Evolutionary conservation across 2,113 vertebrate genomes (phyloP), one percentile per base, ranked within the genome.

Genomic region (Chlorodrepanis virens): DNA sequence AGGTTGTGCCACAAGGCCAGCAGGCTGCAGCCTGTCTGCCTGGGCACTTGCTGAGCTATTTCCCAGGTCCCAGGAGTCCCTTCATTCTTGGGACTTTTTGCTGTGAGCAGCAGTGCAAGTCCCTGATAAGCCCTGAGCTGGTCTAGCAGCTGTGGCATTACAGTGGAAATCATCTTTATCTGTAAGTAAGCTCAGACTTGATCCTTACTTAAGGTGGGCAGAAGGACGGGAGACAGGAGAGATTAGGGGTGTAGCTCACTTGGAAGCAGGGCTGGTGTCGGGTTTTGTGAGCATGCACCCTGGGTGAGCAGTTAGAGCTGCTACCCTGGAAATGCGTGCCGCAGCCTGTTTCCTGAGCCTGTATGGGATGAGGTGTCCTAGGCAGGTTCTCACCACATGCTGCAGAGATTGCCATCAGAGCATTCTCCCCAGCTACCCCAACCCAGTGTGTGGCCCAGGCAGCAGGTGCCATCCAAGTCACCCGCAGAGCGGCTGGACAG

Each of bases 81-180:
- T 56, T 80, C 47, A 7, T 16, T 49, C 61, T 37, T 1, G 3
- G 33, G 59, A 63, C 37, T 63, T 65, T 11, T 40, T 75, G 68
- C 75, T 74, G 35, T 35, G 49, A 77, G 42, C 42, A 40, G 90
- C 65, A 64, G 35, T 59, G 12, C 76, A n/a, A 61, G 82, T 67
- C 72, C 60, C 28, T 61, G n/a, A 33, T 2, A 35, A 83, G 63
- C 13, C 65, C 77, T 27, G 57, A 78, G 83, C 72, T 84, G 83
- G 67, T 57, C 83, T 42, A 65, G 77, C 82, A 93, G 93, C 92
- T 87, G 79, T 59, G 76, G 68, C 81, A 72, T 95, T 96, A 86
- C 4, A 11, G n/a, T 70, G 77, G 71, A 91, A 90, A 85, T 93
- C 63, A 65, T 93, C 63, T 87, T 88, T 86, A 68, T 88, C 53